These are phyloP conservation scores for Julus scandinavius DNA, from an alignment of 2,888 invertebrate species.

Conservation along the genomic window DNA sequence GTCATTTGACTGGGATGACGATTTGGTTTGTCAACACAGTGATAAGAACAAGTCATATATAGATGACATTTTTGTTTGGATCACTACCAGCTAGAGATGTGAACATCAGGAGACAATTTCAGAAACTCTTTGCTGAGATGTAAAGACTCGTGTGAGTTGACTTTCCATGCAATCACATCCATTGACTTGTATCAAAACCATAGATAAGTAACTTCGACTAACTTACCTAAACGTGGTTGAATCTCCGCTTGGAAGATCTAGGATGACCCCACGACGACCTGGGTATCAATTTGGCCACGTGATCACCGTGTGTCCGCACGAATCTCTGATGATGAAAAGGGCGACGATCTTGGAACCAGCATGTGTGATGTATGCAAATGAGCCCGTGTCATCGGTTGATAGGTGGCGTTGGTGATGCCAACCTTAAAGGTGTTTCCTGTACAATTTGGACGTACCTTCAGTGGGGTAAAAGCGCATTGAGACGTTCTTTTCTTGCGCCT, in stretches of 20 bases:
- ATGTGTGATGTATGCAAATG: not conserved
- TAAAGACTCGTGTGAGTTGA: not conserved
- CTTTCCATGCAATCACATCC: no score
- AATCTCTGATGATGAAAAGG: not conserved
- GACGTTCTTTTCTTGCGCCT: not conserved
- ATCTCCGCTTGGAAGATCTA: not conserved
- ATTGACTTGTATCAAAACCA: not conserved
- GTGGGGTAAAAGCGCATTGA: not conserved
- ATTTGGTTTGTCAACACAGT: no score
- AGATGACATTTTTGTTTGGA: not conserved
- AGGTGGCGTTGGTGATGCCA: not conserved
- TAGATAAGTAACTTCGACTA: not conserved
- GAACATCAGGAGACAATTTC: not conserved
- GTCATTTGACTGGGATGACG: no score
- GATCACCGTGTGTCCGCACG: not conserved
- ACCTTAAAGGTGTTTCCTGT: not conserved
- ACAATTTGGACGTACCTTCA: not conserved
- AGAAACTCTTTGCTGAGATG: not conserved
- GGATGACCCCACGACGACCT: not conserved
- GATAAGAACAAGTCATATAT: not conserved
- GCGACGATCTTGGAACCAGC: not conserved
- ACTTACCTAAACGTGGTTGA: not conserved
- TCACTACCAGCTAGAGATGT: no score
- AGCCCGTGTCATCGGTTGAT: not conserved
- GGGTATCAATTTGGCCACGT: not conserved